phyloP scores from a whole-genome alignment of 2,113 vertebrate genomes.

The Triplophysa siluroides region DNA sequence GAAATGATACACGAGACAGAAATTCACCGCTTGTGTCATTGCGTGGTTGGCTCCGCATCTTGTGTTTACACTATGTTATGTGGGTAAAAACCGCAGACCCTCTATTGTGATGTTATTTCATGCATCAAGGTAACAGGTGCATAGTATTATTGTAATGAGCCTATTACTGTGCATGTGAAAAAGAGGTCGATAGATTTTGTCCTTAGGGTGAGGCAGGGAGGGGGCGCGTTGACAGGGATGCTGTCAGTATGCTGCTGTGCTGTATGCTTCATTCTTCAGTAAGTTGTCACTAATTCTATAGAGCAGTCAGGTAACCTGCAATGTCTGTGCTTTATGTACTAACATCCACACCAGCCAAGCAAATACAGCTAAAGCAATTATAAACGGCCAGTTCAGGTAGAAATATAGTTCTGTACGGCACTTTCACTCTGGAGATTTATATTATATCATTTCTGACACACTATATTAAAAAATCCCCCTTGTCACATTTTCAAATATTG shows the following conservation, averaged over 20 bases:
- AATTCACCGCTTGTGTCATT: background rate
- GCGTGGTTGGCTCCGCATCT: background rate
- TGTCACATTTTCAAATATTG: too few relatives aligned
- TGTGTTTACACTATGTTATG: background rate
- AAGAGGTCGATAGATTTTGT: constrained; percentile 24
- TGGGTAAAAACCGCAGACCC: too few relatives aligned
- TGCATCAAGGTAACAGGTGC: background rate
- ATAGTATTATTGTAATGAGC: background rate
- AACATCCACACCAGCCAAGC: too few relatives aligned
- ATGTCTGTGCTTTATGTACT: background rate
- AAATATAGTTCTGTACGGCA: too few relatives aligned
- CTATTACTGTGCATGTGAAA: constrained; percentile 6
- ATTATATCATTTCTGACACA: too few relatives aligned
- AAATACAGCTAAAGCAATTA: too few relatives aligned
- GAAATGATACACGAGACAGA: background rate
- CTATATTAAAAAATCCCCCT: too few relatives aligned
- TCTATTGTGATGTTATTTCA: background rate
- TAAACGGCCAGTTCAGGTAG: too few relatives aligned
- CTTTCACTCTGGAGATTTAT: too few relatives aligned
- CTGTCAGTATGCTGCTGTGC: too few relatives aligned
- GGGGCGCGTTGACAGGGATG: background rate
- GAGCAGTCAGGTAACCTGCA: background rate
- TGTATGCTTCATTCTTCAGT: background rate
- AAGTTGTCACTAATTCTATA: background rate
- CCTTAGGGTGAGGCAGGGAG: background rate